Conservation (phyloP, 2,797 vertebrate species). For the Cuculus canorus region DNA sequence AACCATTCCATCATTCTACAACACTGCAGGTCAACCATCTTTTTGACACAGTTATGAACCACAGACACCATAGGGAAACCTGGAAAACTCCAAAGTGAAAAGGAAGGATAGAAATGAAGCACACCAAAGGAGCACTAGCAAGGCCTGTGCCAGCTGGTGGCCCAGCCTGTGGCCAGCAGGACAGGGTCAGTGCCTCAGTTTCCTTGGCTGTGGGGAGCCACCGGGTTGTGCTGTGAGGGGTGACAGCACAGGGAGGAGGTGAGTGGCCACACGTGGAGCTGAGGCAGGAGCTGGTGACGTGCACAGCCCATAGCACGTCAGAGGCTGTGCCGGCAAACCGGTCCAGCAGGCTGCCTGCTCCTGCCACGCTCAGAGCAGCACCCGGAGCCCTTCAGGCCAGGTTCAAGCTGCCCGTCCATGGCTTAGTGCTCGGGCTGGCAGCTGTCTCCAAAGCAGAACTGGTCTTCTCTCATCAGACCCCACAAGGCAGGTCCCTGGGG, state of each 20-base stretch:
- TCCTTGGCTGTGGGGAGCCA: not conserved
- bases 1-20: no score
- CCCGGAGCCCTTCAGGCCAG: not conserved
- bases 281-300: not conserved
- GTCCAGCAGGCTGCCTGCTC: not conserved
- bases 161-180: not conserved
- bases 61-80: not conserved
- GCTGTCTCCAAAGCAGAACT: not conserved
- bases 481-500: not conserved
- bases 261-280: not conserved
- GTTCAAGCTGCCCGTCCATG: not conserved
- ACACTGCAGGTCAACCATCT: accelerated
- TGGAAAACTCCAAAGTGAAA: not conserved
- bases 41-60: not conserved
- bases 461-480: not conserved
- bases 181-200: not conserved
- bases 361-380: not conserved
- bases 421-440: not conserved
- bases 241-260: not conserved
- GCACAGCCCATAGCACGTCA: accelerated
- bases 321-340: not conserved
- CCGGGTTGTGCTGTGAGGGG: not conserved
- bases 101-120: not conserved
- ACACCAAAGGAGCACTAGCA: not conserved
- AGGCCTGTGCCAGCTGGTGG: not conserved